Evolutionary conservation across 2,797 vertebrate species (phyloP).

Genomic region (Gila robusta): DNA sequence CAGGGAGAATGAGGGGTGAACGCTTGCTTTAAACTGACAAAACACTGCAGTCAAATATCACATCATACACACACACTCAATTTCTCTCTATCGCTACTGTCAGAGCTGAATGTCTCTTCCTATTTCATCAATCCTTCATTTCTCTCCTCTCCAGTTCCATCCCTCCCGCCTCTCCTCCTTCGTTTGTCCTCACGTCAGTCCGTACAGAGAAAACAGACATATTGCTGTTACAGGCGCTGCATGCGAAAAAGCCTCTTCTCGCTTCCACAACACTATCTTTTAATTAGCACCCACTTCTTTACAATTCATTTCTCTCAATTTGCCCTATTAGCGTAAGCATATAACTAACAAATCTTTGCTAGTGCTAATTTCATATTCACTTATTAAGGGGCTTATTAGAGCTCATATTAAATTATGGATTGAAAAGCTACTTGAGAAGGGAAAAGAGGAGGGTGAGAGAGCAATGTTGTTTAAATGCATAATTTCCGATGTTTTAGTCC

Average conservation of each 20-base stretch:
- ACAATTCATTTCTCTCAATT: constrained; percentile 78
- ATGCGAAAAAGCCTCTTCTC: constrained; percentile 52
- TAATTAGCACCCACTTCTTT: constrained; percentile 66
- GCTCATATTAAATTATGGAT: constrained; percentile 76
- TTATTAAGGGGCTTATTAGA: constrained; percentile 77
- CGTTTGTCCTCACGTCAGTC: constrained; percentile 1
- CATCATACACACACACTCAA: constrained; percentile 35
- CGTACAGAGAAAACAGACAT: constrained; percentile 1
- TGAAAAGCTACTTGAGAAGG: constrained; percentile 65
- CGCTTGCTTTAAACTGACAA: constrained; percentile 51
- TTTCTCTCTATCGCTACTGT: constrained; percentile 36
- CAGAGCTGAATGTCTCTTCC: constrained; percentile 35
- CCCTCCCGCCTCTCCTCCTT: neutral
- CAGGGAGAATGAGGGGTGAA: constrained; percentile 52
- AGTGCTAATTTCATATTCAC: constrained; percentile 77
- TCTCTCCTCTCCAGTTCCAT: constrained; percentile 35
- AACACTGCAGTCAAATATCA: constrained; percentile 47
- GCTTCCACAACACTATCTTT: constrained; percentile 53
- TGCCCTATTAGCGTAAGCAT: constrained; percentile 72
- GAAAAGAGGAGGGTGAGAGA: constrained; percentile 35
- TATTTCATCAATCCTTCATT: constrained; percentile 66
- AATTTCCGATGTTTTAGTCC: constrained; percentile 28
- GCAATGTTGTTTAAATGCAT: constrained; percentile 50
- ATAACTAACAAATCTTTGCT: constrained; percentile 76
- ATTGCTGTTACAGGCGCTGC: constrained; percentile 58